A percentile compares a stretch with the other conserved stretches of the same genome.
Conservation (phyloP, 2,888 invertebrate genomes). For the Anagyrus pseudococci region DNA sequence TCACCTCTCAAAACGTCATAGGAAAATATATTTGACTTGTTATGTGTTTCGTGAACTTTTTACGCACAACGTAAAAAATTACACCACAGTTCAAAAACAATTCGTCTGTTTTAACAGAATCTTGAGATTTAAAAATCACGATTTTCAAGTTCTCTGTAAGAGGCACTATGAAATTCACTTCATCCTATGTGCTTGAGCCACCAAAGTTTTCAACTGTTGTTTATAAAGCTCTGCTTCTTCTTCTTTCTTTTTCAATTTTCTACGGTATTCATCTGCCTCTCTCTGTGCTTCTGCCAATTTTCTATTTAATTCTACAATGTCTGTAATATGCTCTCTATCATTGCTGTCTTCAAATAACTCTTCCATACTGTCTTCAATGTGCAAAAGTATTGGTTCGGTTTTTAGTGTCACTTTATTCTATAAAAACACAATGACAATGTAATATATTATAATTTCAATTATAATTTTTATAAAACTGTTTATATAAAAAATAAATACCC, state of each 20-base stretch:
- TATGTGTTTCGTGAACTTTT: not conserved
- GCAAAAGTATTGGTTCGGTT: constrained; percentile 50
- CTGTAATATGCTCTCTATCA: constrained; percentile 50
- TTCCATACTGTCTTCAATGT: constrained; percentile 56
- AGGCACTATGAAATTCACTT: constrained; percentile 43
- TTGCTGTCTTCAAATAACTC: constrained; percentile 59
- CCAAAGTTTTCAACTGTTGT: constrained; percentile 56
- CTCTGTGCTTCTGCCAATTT: constrained; percentile 58
- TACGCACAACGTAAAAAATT: not conserved
- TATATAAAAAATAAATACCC: constrained; percentile 13
- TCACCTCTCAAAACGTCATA: constrained; percentile 16
- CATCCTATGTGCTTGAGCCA: constrained; percentile 44
- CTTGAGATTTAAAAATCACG: too few species aligned
- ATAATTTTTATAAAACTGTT: too few species aligned
- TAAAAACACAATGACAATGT: constrained; percentile 31
- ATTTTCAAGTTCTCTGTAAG: constrained; percentile 14
- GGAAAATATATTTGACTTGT: constrained; percentile 24
- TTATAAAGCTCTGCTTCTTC: constrained; percentile 61
- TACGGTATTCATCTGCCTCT: constrained; percentile 58
- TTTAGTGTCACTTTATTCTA: constrained; percentile 45
- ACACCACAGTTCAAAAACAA: constrained; percentile 15
- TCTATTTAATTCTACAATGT: constrained; percentile 56
- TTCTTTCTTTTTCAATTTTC: constrained; percentile 57
- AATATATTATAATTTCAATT: too few species aligned
- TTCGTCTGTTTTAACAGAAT: constrained; percentile 29